A percentile compares a stretch with the other conserved stretches of the same genome.
phyloP scores from a whole-genome alignment of 2,797 vertebrate genomes.

The Delichon dasypus region DNA sequence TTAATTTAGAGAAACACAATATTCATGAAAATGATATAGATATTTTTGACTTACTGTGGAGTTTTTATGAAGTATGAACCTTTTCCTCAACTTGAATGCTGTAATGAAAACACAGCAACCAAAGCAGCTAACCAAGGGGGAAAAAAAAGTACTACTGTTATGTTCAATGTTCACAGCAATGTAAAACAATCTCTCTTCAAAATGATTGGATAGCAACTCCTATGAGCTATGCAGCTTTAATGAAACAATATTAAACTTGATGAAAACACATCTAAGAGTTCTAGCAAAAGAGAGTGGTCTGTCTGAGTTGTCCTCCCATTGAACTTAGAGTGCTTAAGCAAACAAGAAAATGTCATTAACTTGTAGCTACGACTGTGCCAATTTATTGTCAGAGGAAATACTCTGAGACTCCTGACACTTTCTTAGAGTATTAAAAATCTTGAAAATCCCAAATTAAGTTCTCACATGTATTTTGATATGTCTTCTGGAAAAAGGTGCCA shows the following conservation, averaged over 20 bases:
- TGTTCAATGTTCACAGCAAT: not conserved
- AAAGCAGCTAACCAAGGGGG: not conserved
- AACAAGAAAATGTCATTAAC: slow-evolving; percentile 29
- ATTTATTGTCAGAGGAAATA: slow-evolving; percentile 13
- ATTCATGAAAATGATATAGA: not conserved
- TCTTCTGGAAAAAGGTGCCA: not conserved
- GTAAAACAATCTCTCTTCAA: not conserved
- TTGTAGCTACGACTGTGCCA: not conserved
- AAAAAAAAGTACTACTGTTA: not conserved
- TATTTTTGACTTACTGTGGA: not conserved
- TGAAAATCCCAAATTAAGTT: not conserved
- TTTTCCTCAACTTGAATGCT: not conserved
- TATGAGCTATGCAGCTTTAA: not conserved
- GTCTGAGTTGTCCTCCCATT: not conserved
- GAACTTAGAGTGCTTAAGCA: not conserved
- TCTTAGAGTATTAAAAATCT: not conserved
- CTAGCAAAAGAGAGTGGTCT: not conserved
- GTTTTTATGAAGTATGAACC: not conserved
- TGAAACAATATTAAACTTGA: slow-evolving; percentile 35
- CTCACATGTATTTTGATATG: not conserved
- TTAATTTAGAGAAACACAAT: slow-evolving; percentile 5
- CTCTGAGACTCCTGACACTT: not conserved
- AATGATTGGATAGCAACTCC: not conserved
- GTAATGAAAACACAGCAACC: not conserved
- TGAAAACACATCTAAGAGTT: slow-evolving; percentile 4